Conservation (phyloP, 2,797 vertebrate genomes). For the Poeciliopsis gracilis region DNA sequence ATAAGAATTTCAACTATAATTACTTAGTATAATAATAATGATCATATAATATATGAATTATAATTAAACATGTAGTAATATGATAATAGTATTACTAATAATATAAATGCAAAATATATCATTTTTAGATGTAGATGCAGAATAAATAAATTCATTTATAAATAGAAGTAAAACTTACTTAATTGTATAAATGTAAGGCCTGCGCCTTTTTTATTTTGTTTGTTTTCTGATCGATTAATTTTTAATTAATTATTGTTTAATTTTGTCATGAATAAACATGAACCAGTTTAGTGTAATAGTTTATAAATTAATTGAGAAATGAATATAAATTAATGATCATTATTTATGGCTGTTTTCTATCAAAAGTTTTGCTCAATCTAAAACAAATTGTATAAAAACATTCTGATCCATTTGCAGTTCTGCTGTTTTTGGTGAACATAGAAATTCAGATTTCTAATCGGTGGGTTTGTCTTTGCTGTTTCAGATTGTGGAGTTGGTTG, state of each 20-base stretch:
- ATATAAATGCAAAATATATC: background rate
- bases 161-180: background rate
- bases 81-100: background rate
- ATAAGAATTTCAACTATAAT: too few relatives aligned
- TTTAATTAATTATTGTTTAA: background rate
- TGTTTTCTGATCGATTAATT: background rate
- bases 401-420: background rate
- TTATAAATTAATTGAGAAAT: background rate
- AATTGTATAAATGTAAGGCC: background rate
- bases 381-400: background rate
- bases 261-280: background rate
- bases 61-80: background rate
- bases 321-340: background rate
- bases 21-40: background rate
- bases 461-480: background rate
- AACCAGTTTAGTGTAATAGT: background rate
- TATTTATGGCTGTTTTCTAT: background rate
- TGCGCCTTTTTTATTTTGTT: background rate
- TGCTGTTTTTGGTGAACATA: background rate
- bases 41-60: background rate
- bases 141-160: background rate
- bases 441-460: background rate
- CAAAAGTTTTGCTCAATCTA: background rate
- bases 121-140: background rate
- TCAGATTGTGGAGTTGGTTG: conserved; percentile 85